A percentile compares a stretch with the other conserved stretches of the same genome.
Evolutionary conservation across 2,113 vertebrate genomes (phyloP).

Genomic region (Equus przewalskii): DNA sequence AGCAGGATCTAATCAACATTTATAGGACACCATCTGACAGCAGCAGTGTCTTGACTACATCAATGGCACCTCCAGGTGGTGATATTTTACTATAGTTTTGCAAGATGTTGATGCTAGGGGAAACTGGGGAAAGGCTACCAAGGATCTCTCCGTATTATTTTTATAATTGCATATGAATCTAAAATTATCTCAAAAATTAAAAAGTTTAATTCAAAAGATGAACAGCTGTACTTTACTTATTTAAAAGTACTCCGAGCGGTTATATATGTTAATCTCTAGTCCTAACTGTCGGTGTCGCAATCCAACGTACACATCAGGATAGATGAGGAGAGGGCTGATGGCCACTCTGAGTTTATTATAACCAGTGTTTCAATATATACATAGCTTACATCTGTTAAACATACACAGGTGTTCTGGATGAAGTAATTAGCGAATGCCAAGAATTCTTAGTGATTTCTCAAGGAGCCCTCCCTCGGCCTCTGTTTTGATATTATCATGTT

Average conservation of each 20-base stretch:
- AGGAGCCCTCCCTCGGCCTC: no score
- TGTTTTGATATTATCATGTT: no score
- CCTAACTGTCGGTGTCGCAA: neutral
- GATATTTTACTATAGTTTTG: no score
- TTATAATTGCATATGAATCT: neutral
- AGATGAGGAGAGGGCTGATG: no score
- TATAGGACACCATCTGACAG: neutral
- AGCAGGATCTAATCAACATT: neutral
- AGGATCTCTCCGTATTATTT: neutral
- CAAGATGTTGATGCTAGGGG: neutral
- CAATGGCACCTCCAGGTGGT: no score
- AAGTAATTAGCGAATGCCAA: no score
- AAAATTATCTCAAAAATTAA: neutral
- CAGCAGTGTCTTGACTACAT: neutral
- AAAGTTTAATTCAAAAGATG: neutral
- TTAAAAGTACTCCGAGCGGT: neutral
- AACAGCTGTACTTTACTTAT: neutral
- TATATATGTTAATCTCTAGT: neutral
- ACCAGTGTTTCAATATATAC: no score
- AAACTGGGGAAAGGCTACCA: neutral
- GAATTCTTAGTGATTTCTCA: no score
- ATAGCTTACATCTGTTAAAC: no score
- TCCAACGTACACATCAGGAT: no score
- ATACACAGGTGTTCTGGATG: no score
- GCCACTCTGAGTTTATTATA: no score